Base-by-base conservation (phyloP, 2,888 invertebrate genomes). In the Pristionchus exspectatus region DNA sequence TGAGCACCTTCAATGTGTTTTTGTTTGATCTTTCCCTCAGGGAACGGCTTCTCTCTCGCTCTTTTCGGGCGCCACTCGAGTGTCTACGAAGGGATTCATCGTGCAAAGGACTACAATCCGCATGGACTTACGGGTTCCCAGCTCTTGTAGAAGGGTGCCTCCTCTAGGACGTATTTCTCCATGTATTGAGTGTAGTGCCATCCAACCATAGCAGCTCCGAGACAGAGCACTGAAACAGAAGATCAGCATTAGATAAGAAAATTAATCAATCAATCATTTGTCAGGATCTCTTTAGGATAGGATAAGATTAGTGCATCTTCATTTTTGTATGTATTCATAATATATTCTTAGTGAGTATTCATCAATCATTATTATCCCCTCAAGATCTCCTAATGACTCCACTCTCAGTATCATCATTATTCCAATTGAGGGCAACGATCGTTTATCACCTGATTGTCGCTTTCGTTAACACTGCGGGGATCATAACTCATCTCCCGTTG, bases 151-250 rank as follows among this genome's bases (percentile, higher is more conserved):
- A 97, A 98, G 95, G 98, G 98, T 94, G 97, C 97, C 90, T 98
- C 98, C 89, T 98, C 97, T 85, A 98, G 97, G 95, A 98, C 97
- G 95, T 98, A 98, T 95, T 97, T 97, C 96, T 98, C 98, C 95
- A 97, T 98, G 96, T 98, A 98, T 95, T 98, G 98, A 10, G 93
- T 92, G 84, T 91, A 93, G 85, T 94, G 94, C 93, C 92, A 93
- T 30, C 98, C 98, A 77, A 98, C 98, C 98, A 98, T 98, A 77
- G 97, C 98, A 90, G 98, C 98, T 59, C 98, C 98, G 92, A 98
- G 97, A 38, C 27, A 77, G 9, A 27, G 63, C 14, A 91, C 90
- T 91, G 90, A 83, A 90, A 90, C 24, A 59, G n/a, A n/a, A 38
- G 38, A 38, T 38, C 38, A 38, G 5, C 38, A 38, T 38, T 3